Evolutionary conservation across 2,797 vertebrate species (phyloP).

Genomic region (Melanotaenia maccullochi): DNA sequence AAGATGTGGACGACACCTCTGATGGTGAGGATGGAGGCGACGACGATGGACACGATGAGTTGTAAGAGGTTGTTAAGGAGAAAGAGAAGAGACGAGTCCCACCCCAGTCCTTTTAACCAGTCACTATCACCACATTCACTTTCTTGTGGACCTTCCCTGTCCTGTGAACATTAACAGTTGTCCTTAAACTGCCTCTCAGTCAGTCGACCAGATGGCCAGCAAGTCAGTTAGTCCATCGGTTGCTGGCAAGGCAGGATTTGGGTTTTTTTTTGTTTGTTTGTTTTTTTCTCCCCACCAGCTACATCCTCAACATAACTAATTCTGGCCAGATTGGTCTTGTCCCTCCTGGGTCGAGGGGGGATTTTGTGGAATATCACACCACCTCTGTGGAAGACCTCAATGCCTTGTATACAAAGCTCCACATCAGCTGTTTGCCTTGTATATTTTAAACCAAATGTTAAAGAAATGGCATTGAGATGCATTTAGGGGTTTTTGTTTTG

Average conservation of each 20-base stretch:
- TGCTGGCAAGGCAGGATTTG: slow-evolving; percentile 32
- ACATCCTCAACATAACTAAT: slow-evolving; percentile 51
- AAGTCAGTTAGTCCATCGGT: slow-evolving; percentile 43
- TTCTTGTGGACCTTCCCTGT: slow-evolving; percentile 62
- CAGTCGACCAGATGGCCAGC: slow-evolving; percentile 10
- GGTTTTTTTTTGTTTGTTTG: not conserved
- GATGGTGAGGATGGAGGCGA: slow-evolving; percentile 89
- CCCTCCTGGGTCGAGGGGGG: slow-evolving; percentile 28
- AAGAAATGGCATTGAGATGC: slow-evolving; percentile 57
- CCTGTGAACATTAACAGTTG: slow-evolving; percentile 77
- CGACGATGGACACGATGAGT: slow-evolving; percentile 89
- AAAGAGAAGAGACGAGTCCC: slow-evolving; percentile 69
- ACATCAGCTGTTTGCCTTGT: slow-evolving; percentile 72
- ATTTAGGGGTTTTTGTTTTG: slow-evolving; percentile 1
- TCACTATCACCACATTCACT: slow-evolving; percentile 77
- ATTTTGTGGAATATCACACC: slow-evolving; percentile 58
- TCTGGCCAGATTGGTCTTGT: slow-evolving; percentile 66
- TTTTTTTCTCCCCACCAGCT: slow-evolving; percentile 19
- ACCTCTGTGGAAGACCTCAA: slow-evolving; percentile 63
- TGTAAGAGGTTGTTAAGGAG: slow-evolving; percentile 81
- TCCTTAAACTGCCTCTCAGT: slow-evolving; percentile 63
- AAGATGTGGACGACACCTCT: slow-evolving; percentile 86
- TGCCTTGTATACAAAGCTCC: slow-evolving; percentile 69
- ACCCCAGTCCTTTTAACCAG: slow-evolving; percentile 69
- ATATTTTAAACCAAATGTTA: slow-evolving; percentile 70